phyloP scores from a whole-genome alignment of 2,888 invertebrate genomes.

The Blera fallax region DNA sequence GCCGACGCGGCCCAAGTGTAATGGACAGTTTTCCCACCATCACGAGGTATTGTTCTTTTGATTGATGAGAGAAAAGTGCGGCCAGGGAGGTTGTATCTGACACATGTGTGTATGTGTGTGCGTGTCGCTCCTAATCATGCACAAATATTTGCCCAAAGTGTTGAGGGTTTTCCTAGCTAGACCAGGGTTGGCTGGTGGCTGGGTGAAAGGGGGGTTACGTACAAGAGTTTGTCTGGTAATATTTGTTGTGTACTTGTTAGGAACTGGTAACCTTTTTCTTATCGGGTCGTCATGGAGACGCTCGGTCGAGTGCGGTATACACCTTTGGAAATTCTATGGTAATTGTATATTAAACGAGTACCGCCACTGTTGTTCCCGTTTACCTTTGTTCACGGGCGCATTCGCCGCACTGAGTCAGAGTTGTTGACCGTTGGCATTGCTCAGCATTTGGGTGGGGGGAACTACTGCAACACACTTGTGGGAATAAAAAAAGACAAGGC shows the following conservation, averaged over 20 bases:
- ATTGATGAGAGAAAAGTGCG: conserved; percentile 51
- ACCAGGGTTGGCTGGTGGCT: background rate
- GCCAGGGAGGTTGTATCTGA: conserved; percentile 25
- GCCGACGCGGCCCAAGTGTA: conserved; percentile 44
- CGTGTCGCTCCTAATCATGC: conserved; percentile 63
- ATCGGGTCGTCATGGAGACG: conserved; percentile 50
- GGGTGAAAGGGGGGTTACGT: background rate
- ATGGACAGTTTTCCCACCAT: conserved; percentile 68
- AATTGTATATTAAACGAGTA: conserved; percentile 49
- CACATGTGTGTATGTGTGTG: conserved; percentile 8
- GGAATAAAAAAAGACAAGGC: background rate
- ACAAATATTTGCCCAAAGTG: conserved; percentile 69
- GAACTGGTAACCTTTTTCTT: conserved; percentile 60
- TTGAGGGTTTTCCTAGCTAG: conserved; percentile 63
- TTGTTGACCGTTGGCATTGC: conserved; percentile 7
- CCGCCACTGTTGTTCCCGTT: conserved; percentile 53
- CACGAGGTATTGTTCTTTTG: conserved; percentile 62
- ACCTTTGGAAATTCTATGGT: conserved; percentile 33
- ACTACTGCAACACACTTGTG: background rate
- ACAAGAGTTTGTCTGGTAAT: conserved; percentile 29
- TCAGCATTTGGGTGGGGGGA: background rate
- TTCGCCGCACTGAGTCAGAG: background rate
- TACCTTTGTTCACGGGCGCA: conserved; percentile 3
- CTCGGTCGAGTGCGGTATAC: conserved; percentile 18
- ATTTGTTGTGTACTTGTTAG: conserved; percentile 53